Evolutionary conservation across 2,797 vertebrate genomes (phyloP), one percentile per base, ranked within the genome.

Genomic region (Parauchenoglanis ngamensis): DNA sequence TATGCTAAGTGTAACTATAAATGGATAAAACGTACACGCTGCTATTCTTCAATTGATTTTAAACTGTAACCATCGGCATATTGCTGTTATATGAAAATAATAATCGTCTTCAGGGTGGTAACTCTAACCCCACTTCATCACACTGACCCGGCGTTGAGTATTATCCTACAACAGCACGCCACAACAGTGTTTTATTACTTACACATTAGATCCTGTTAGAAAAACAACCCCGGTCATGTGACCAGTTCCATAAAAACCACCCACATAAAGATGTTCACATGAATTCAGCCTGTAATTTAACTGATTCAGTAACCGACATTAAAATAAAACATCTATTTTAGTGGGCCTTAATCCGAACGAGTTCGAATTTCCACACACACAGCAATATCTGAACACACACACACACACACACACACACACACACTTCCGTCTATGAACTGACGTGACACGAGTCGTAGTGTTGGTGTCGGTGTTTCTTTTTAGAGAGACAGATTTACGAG

Each of bases 401-500:
- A 46, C 31, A 61, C 23, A 46, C n/a, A 57, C 13, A 40, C 49
- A n/a, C 67, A 21, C 54, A 11, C 54, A 35, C 44, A 56, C 76
- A 82, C 87, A 49, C 83, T 85, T 79, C 49, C 28, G 52, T 44
- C 31, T 83, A 70, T 85, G 72, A 35, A 61, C 65, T 68, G 78
- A 70, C 85, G 31, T 79, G 61, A 87, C 59, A 72, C 28, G 81
- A 87, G 65, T 83, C 54, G 65, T 70, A 40, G 61, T 65, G 83
- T 65, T 67, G 73, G 8, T 75, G 78, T 52, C 68, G 1, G 23
- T 25, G 28, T 85, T 85, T 75, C 72, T 68, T 57, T 44, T 89
- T 86, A 84, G 77, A 63, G 72, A 35, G 31, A 79, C 35, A 84
- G 85, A 86, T 90, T 92, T 88, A 85, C 40, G 84, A 80, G 84